Evolutionary conservation across 2,888 invertebrate species (phyloP).

Genomic region (Nomada ferruginata): DNA sequence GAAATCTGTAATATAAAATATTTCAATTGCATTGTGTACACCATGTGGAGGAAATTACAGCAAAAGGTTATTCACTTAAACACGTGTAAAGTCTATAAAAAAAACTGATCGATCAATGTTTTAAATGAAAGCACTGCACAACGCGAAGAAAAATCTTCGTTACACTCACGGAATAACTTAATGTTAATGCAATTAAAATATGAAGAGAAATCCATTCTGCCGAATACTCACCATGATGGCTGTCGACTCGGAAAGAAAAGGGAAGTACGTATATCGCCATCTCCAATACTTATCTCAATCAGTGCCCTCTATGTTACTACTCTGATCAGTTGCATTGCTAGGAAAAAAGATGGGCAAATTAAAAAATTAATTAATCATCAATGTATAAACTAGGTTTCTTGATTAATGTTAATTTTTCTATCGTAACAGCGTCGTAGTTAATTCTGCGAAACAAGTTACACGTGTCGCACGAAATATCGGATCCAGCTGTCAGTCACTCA

Average conservation of each 20-base stretch:
- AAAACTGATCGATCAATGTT: neutral
- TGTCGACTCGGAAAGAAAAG: slow-evolving; percentile 78
- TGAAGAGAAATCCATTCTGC: neutral
- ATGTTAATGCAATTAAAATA: neutral
- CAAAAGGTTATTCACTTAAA: slow-evolving; percentile 35
- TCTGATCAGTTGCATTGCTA: slow-evolving; percentile 11
- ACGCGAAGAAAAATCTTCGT: neutral
- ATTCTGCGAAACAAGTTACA: neutral
- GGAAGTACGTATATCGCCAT: slow-evolving; percentile 69
- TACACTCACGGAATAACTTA: slow-evolving; percentile 17
- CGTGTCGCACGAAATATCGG: neutral
- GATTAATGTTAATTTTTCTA: neutral
- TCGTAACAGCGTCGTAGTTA: neutral
- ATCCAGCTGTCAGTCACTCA: slow-evolving; percentile 44
- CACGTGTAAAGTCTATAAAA: neutral
- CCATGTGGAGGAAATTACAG: slow-evolving; percentile 52
- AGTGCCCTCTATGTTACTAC: slow-evolving; percentile 47
- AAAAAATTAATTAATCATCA: neutral
- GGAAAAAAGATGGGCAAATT: neutral
- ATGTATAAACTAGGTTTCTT: neutral
- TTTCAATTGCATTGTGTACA: neutral
- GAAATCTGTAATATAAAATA: neutral
- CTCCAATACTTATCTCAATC: neutral
- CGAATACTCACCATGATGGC: slow-evolving; percentile 83
- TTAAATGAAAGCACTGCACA: slow-evolving; percentile 7